Base-by-base conservation (phyloP, 2,113 vertebrate species). In the Aptenodytes patagonicus region DNA sequence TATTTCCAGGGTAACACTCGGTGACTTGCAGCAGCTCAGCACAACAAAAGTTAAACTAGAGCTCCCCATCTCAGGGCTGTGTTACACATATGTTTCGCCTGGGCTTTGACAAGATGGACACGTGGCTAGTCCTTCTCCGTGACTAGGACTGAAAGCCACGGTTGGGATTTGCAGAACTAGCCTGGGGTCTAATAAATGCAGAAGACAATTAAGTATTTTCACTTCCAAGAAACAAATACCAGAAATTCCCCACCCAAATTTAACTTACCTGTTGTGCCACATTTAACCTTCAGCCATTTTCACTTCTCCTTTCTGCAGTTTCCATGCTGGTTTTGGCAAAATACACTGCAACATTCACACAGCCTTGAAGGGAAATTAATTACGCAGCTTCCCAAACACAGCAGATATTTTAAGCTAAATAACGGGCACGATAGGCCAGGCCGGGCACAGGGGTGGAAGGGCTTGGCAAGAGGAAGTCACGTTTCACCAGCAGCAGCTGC, bases 331-430 rank as follows among this genome's bases (percentile, higher is more conserved):
- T 40, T 40, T 87, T 71, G 76, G 42, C 51, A 89, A 91, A 94
- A 87, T 15, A 47, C 17, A 8, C 5, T 1, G 36, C 68, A 58
- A 34, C 7, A 3, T 6, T 10, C 2, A 0, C n/a, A 51, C 21
- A 42, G 19, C 46, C 60, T 38, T 1, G 29, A 72, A 66, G 26
- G 36, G 13, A 26, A 77, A 17, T 20, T 6, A 14, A 1, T 42
- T 13, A 36, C 24, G 34, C 46, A 65, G 29, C 60, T 84, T 44
- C 46, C 72, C 25, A 0, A 46, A 4, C 40, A 18, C 11, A 21
- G 69, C 24, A 40, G 70, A 1, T 20, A 14, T 61, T 70, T 87
- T 4, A 25, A 44, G 55, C 68, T 57, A 57, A 44, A 11, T 55
- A 21, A 52, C 1, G 6, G 72, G 61, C 68, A 54, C 1, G 8